Percentiles rank a stretch among this genome's conserved stretches.
phyloP scores from a whole-genome alignment of 2,888 invertebrate genomes.

The Stegana nigrithorax region DNA sequence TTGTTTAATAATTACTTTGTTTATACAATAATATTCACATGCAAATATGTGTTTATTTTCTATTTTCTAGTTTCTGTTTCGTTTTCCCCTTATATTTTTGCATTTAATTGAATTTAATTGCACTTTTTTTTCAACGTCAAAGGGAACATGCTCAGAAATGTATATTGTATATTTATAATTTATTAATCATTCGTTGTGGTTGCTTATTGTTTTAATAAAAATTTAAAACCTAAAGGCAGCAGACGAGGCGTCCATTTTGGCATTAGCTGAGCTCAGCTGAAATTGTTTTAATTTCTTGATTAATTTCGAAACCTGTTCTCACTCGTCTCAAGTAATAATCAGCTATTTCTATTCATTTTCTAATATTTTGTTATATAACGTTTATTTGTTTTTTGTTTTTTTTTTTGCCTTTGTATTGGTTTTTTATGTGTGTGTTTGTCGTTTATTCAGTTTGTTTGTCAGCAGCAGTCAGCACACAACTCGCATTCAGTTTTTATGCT shows the following conservation, averaged over 20 bases:
- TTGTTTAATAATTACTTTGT: not conserved
- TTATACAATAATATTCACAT: not conserved
- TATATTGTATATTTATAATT: constrained; percentile 17
- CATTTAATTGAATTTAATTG: constrained; percentile 18
- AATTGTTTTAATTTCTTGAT: not conserved
- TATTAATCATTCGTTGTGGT: not conserved
- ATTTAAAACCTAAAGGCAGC: no score
- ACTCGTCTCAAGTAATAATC: constrained; percentile 20
- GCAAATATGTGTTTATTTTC: not conserved
- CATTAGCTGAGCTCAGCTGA: not conserved
- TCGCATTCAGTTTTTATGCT: no score
- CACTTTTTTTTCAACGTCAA: no score
- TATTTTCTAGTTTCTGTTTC: no score
- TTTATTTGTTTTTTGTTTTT: constrained; percentile 26
- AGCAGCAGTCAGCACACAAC: no score
- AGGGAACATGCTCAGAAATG: not conserved
- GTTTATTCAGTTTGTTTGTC: not conserved
- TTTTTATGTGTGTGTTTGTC: not conserved
- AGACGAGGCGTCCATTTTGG: no score
- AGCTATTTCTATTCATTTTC: constrained; percentile 7
- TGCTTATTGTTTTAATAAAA: not conserved
- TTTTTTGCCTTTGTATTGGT: not conserved
- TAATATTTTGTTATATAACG: constrained; percentile 13
- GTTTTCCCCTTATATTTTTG: no score
- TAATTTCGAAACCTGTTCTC: constrained; percentile 34